A percentile compares a stretch with the other conserved stretches of the same genome.
Evolutionary conservation across 2,888 invertebrate genomes (phyloP).

Genomic region (Heliothis peltigera): DNA sequence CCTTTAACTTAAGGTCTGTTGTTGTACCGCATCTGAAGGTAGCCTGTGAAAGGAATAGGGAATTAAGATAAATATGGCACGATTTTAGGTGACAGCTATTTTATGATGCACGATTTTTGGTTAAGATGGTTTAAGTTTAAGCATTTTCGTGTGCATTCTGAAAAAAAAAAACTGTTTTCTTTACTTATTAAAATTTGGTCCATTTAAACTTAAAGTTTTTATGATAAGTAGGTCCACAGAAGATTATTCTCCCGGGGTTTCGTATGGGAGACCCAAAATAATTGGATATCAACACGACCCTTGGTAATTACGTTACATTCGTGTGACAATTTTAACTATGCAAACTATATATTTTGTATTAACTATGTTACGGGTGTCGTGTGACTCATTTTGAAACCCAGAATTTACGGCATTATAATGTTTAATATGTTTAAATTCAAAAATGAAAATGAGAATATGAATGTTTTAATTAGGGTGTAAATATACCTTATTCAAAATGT

Average conservation of each 20-base stretch:
- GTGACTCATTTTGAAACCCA: too few relatives aligned
- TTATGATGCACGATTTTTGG: slow-evolving; percentile 38
- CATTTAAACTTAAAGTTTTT: not conserved
- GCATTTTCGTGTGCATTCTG: not conserved
- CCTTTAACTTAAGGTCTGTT: not conserved
- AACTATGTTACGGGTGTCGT: not conserved
- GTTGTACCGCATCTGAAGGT: slow-evolving; percentile 4
- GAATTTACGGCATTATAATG: too few relatives aligned
- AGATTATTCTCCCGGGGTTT: too few relatives aligned
- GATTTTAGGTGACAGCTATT: slow-evolving; percentile 52
- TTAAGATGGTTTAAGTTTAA: not conserved
- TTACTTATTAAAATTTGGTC: too few relatives aligned
- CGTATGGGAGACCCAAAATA: too few relatives aligned
- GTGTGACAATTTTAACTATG: slow-evolving; percentile 17
- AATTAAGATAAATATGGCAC: slow-evolving; percentile 67
- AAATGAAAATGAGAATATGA: too few relatives aligned
- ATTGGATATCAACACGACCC: not conserved
- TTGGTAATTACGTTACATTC: not conserved
- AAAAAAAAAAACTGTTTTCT: too few relatives aligned
- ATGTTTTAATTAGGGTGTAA: too few relatives aligned
- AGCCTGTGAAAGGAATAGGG: slow-evolving; percentile 45
- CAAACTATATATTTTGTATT: too few relatives aligned
- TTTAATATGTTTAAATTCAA: too few relatives aligned
- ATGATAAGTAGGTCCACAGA: too few relatives aligned
- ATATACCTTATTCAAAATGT: too few relatives aligned